Conservation (phyloP, 2,888 invertebrate genomes). For the Yponomeuta evonymella region DNA sequence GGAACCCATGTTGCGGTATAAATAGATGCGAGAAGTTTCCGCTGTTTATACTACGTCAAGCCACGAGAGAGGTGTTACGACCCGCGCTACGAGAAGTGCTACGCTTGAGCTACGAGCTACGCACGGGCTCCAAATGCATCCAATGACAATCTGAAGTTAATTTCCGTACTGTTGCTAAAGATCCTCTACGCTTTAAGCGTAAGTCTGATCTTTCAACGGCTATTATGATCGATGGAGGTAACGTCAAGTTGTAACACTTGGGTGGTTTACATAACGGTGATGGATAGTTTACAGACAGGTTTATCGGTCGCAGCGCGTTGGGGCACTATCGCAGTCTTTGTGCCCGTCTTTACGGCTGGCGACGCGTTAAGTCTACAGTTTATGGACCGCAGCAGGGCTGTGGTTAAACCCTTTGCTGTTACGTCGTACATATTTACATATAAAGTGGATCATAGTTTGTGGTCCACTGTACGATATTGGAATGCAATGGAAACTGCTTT, state of each 20-base stretch:
- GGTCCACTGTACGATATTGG: background rate
- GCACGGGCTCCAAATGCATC: background rate
- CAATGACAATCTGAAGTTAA: too few relatives aligned
- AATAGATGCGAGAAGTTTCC: background rate
- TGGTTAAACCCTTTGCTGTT: background rate
- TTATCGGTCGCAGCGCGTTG: background rate
- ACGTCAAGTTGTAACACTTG: background rate
- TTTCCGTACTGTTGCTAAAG: too few relatives aligned
- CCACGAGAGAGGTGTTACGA: background rate
- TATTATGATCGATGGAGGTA: constrained; percentile 4
- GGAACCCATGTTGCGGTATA: background rate
- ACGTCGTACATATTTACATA: constrained; percentile 20
- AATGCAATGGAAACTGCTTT: background rate
- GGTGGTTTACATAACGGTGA: background rate
- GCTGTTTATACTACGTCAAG: background rate
- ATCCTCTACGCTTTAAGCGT: background rate
- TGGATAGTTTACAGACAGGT: constrained; percentile 3
- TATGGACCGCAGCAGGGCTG: constrained; percentile 19
- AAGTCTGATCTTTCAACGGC: background rate
- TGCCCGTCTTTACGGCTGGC: background rate
- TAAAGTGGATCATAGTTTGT: constrained; percentile 9
- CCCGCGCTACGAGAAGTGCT: background rate
- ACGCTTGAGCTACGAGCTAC: background rate
- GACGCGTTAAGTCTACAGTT: constrained; percentile 13
- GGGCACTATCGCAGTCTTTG: background rate